phyloP scores from a whole-genome alignment of 2,888 invertebrate genomes.

The Eristalis intricaria region DNA sequence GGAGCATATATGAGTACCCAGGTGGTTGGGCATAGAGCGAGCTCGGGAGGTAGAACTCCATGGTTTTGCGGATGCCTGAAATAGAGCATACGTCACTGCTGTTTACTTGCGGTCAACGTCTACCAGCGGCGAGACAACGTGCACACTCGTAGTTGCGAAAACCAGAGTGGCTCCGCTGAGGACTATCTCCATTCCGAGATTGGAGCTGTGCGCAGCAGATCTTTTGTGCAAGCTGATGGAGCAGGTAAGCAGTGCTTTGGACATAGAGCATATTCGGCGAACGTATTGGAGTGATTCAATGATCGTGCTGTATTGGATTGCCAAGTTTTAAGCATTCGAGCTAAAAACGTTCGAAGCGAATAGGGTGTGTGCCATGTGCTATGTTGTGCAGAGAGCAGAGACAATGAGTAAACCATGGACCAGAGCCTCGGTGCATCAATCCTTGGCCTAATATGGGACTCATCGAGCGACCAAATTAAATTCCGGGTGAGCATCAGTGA shows the following conservation, averaged over 20 bases:
- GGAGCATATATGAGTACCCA: slow-evolving; percentile 1
- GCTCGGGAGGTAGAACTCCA: neutral
- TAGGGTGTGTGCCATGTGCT: slow-evolving; percentile 18
- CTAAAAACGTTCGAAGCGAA: slow-evolving; percentile 12
- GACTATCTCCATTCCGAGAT: slow-evolving; percentile 10
- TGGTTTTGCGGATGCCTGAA: slow-evolving; percentile 14
- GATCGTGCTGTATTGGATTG: slow-evolving; percentile 6
- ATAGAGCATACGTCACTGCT: neutral
- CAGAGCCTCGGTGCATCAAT: neutral
- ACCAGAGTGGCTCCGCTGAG: slow-evolving; percentile 15
- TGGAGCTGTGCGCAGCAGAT: slow-evolving; percentile 15
- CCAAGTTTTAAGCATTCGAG: slow-evolving; percentile 9
- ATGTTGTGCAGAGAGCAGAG: neutral
- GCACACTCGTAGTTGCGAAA: neutral
- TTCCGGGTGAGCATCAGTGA: neutral
- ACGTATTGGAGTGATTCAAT: slow-evolving; percentile 34
- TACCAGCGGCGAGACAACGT: neutral
- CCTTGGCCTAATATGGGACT: slow-evolving; percentile 21
- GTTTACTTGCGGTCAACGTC: neutral
- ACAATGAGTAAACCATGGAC: neutral
- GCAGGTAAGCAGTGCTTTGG: slow-evolving; percentile 6
- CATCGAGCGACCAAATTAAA: slow-evolving; percentile 3
- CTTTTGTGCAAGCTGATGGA: slow-evolving; percentile 6
- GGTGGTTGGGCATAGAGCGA: neutral
- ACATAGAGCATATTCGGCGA: neutral